Evolutionary conservation across 2,113 vertebrate species (phyloP).

Genomic region (Lepus europaeus): DNA sequence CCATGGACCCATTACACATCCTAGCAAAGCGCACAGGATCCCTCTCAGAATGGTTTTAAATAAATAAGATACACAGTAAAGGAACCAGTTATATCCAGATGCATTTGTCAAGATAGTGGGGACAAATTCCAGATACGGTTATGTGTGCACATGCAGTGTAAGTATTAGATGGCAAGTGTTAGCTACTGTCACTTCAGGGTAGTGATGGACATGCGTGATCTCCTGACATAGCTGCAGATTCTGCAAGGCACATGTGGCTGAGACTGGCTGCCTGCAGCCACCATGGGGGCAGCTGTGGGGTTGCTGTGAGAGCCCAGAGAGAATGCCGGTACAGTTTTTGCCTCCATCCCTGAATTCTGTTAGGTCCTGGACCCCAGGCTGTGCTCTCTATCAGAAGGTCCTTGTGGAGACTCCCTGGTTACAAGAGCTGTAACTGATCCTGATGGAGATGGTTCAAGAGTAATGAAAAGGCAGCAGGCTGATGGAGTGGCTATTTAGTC

Average conservation of each 20-base stretch:
- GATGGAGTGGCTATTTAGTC: background rate
- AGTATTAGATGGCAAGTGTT: background rate
- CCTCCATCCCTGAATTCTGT: background rate
- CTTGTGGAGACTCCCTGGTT: background rate
- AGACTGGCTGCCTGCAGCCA: fast-evolving
- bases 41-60: background rate
- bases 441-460: background rate
- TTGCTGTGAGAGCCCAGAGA: background rate
- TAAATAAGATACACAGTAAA: background rate
- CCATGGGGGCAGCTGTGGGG: too few relatives aligned
- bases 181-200: background rate
- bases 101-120: constrained; percentile 53
- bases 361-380: background rate
- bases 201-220: background rate
- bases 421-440: too few relatives aligned
- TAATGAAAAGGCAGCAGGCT: background rate
- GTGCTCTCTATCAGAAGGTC: background rate
- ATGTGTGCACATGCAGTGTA: background rate
- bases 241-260: background rate
- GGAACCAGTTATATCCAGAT: background rate
- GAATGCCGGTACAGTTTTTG: fast-evolving
- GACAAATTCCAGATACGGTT: background rate
- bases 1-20: background rate
- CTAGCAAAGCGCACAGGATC: background rate
- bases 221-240: background rate